phyloP scores from a whole-genome alignment of 2,888 invertebrate genomes.

The Tanypteryx hageni region DNA sequence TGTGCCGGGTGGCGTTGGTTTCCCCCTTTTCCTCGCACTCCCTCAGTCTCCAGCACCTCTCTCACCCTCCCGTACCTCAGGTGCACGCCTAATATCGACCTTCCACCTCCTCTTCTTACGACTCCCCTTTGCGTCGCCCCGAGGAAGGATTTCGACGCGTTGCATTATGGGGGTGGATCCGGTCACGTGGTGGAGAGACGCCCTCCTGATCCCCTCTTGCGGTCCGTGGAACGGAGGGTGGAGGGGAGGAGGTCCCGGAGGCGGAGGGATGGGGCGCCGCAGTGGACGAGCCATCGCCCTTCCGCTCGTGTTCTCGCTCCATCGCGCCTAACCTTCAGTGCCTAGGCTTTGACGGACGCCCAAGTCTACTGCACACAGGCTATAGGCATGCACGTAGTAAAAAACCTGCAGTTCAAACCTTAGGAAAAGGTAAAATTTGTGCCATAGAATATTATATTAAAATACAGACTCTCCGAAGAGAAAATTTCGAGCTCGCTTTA shows the following conservation, averaged over 20 bases:
- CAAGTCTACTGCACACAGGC: too few relatives aligned
- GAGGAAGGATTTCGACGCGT: constrained; percentile 10
- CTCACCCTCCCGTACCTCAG: neutral
- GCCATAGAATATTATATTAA: too few relatives aligned
- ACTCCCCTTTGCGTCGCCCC: too few relatives aligned
- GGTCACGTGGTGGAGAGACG: neutral
- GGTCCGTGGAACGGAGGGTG: neutral
- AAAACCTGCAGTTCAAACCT: too few relatives aligned
- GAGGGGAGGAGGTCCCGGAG: neutral
- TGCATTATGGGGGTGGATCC: neutral
- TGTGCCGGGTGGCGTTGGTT: neutral
- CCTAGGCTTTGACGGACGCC: too few relatives aligned
- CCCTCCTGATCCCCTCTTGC: neutral
- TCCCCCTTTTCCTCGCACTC: neutral
- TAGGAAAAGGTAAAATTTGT: too few relatives aligned
- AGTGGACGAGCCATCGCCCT: constrained; percentile 9
- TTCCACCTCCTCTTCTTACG: too few relatives aligned
- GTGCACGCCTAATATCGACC: too few relatives aligned
- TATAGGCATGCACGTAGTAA: too few relatives aligned
- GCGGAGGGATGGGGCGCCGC: neutral
- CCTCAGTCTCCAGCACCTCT: neutral
- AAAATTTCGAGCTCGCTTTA: too few relatives aligned
- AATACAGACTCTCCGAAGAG: too few relatives aligned
- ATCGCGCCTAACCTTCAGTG: neutral
- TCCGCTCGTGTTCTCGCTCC: constrained; percentile 18